Base-by-base conservation (phyloP, 2,888 invertebrate genomes). In the Dexiosoma caninum region DNA sequence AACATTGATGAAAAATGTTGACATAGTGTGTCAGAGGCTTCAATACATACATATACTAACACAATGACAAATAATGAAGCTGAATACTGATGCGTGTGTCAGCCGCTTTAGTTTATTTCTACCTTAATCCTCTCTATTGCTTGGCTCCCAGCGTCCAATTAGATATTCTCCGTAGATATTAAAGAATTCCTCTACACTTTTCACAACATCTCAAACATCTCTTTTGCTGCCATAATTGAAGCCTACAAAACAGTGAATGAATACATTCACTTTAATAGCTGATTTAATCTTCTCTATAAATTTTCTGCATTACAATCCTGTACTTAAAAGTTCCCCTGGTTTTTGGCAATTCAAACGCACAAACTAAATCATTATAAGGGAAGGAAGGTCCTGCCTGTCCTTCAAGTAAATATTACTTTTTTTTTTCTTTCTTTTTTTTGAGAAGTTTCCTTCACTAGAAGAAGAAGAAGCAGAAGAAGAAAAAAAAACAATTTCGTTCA, bases 371-470 rank as follows among this genome's bases (percentile, higher is more conserved):
- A 55, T 57, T 55, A 7, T 14, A 57, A 72, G 67, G 81, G 69
- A 57, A 51, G 75, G 72, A 67, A 57, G 77, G 30, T 60, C 55
- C 40, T 59, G 60, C 55, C 40, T 59, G 60, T 67, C 46, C 59
- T 66, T 49, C 16, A 27, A 49, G 16, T 46, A 21, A 21, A 3
- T 46, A 21, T 46, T 51, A 14, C 14, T 2, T 30, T 14, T 14
- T 14, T 21, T n/a, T 51, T 51, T 49, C 59, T 66, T 57, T 32
- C 67, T 44, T 69, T 69, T n/a, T 44, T n/a, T n/a, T n/a, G n/a
- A n/a, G n/a, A n/a, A n/a, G n/a, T n/a, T 32, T 62, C 42, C 55
- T 35, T 32, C 32, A 14, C n/a, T n/a, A n/a, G n/a, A 46, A 7
- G n/a, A n/a, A n/a, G n/a, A n/a, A n/a, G n/a, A n/a, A n/a, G n/a